phyloP scores from a whole-genome alignment of 2,888 invertebrate genomes.

The Tanypteryx hageni region DNA sequence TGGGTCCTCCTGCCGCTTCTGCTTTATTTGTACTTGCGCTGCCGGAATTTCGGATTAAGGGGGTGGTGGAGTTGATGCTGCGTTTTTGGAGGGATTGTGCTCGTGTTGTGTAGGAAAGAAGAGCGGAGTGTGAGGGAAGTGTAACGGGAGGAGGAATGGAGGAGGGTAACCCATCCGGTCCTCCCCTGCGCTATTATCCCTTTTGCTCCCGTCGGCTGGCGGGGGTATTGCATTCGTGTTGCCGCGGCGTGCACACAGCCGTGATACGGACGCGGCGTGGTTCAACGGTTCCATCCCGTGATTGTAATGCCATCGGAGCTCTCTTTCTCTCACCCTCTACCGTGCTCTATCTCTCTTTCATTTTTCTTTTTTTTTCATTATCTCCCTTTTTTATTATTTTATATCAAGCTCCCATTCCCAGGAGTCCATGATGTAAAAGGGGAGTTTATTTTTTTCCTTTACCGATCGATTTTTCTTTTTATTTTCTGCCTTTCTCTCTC shows the following conservation, averaged over 20 bases:
- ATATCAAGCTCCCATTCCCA: neutral
- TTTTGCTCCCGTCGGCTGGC: neutral
- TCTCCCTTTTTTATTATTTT: neutral
- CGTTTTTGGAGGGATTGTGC: slow-evolving; percentile 10
- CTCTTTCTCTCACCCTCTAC: neutral
- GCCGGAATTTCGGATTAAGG: slow-evolving; percentile 50
- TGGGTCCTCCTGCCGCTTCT: neutral
- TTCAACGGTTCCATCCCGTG: slow-evolving; percentile 15
- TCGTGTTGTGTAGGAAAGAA: neutral
- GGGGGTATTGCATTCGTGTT: slow-evolving; percentile 11
- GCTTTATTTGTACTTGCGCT: slow-evolving; percentile 15
- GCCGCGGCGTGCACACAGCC: neutral
- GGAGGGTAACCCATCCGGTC: too few relatives aligned
- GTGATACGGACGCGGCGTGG: neutral
- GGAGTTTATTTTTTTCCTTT: neutral
- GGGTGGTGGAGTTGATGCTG: neutral
- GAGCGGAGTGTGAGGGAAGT: too few relatives aligned
- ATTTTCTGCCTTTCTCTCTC: neutral
- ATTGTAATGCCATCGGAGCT: slow-evolving; percentile 22
- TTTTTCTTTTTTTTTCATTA: neutral
- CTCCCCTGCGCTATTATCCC: neutral
- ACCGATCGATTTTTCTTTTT: neutral
- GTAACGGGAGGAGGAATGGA: too few relatives aligned
- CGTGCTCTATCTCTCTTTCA: neutral
- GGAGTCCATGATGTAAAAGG: neutral